These are phyloP conservation scores for Oscheius sp. DNA, from an alignment of 2,888 invertebrate genomes.

Conservation along the genomic window DNA sequence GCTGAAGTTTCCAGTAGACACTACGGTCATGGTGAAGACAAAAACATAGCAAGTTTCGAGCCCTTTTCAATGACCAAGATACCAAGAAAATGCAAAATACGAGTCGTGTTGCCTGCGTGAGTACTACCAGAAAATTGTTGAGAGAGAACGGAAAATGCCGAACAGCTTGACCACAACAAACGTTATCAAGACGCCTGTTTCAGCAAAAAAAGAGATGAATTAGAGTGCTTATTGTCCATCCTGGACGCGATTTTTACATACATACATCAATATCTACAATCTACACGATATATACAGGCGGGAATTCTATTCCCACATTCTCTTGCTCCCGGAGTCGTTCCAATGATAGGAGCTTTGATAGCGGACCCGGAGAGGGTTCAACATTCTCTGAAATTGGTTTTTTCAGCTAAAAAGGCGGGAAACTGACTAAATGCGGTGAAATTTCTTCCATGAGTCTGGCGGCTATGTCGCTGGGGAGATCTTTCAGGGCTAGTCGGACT, in stretches of 20 bases:
- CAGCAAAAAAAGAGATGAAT: background rate
- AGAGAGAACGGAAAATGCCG: too few relatives aligned
- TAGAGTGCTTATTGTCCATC: background rate
- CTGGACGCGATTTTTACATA: background rate
- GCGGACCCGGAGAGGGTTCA: slow-evolving; percentile 10
- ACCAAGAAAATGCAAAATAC: too few relatives aligned
- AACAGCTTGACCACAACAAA: too few relatives aligned
- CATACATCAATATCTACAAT: background rate
- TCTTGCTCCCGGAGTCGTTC: slow-evolving; percentile 25
- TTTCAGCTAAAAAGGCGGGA: background rate
- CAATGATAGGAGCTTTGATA: slow-evolving; percentile 26
- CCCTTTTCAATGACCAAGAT: too few relatives aligned
- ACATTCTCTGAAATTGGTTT: slow-evolving; percentile 8
- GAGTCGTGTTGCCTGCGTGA: too few relatives aligned
- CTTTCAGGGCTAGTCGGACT: slow-evolving; percentile 32
- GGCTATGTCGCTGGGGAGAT: slow-evolving; percentile 23
- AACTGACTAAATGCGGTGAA: slow-evolving; percentile 16
- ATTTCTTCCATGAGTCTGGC: slow-evolving; percentile 26
- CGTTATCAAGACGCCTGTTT: background rate
- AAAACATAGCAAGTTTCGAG: too few relatives aligned
- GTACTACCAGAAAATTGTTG: too few relatives aligned
- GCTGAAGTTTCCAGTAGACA: too few relatives aligned
- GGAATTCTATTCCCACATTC: slow-evolving; percentile 10
- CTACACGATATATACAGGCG: too few relatives aligned
- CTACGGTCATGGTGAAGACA: too few relatives aligned